These are phyloP conservation scores for Cydia amplana DNA, from an alignment of 1,140 invertebrate species.

Conservation along the genomic window DNA sequence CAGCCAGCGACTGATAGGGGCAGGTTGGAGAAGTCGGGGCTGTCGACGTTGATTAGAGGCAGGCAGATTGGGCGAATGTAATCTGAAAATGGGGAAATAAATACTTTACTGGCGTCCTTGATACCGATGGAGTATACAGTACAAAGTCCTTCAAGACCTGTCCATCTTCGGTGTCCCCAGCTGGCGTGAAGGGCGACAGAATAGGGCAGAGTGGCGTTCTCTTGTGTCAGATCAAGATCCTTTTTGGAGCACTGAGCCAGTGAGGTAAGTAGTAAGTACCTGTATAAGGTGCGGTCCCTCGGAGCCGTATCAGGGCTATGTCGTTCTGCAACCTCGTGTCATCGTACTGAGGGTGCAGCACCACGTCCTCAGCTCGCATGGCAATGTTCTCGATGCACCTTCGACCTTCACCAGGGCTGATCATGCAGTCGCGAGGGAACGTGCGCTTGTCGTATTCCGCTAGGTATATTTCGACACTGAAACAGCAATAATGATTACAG, in stretches of 20 bases:
- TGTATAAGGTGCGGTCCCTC: conserved; percentile 57
- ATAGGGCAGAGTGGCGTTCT: too few species aligned
- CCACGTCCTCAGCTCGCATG: conserved; percentile 50
- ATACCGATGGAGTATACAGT: too few species aligned
- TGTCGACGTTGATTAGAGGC: conserved; percentile 59
- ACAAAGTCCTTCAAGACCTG: too few species aligned
- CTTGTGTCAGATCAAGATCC: too few species aligned
- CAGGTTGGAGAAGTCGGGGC: conserved; percentile 53
- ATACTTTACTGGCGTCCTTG: too few species aligned
- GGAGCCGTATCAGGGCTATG: conserved; percentile 61
- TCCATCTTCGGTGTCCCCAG: too few species aligned
- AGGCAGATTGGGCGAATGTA: conserved; percentile 69
- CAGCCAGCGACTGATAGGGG: conserved; percentile 65
- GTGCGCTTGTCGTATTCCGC: conserved; percentile 70
- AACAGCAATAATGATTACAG: conserved; percentile 36
- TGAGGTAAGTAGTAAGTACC: conserved; percentile 54
- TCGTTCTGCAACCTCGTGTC: conserved; percentile 58
- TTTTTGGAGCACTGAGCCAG: too few species aligned
- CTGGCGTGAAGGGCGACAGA: too few species aligned
- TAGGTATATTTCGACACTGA: conserved; percentile 62
- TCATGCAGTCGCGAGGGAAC: conserved; percentile 65
- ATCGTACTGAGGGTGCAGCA: conserved; percentile 58
- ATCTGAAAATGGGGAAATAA: conserved; percentile 48
- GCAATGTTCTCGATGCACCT: conserved; percentile 63
- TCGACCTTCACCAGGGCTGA: conserved; percentile 40